Conservation (phyloP, 2,113 vertebrate species). For the Castor canadensis region DNA sequence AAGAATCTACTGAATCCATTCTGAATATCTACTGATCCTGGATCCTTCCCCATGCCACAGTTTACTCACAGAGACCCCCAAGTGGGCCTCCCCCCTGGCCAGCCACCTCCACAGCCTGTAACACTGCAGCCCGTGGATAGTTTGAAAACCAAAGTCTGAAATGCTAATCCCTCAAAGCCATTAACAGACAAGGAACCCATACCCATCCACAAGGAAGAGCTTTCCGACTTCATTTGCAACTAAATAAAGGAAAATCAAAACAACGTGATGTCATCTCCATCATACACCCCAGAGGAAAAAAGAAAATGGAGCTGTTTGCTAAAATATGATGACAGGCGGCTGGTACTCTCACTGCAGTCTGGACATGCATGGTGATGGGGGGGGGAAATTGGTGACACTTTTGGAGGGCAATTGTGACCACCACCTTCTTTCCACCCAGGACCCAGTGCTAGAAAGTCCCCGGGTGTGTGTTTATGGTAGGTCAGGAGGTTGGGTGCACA, state of each 20-base stretch:
- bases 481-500: background rate
- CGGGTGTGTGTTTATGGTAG: accelerated
- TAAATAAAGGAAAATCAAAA: background rate
- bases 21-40: no score
- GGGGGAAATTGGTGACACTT: background rate
- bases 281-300: background rate
- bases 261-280: accelerated
- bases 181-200: background rate
- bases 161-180: background rate
- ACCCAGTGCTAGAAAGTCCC: background rate
- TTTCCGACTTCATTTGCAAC: background rate
- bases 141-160: background rate
- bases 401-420: background rate
- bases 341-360: accelerated
- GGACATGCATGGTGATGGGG: background rate
- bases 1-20: background rate
- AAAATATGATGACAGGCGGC: accelerated
- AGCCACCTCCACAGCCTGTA: accelerated
- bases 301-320: background rate
- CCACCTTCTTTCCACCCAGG: background rate
- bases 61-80: background rate
- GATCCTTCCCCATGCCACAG: background rate
- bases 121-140: no score
- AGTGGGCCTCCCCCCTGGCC: background rate
- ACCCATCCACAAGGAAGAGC: background rate